Conservation (phyloP, 2,113 vertebrate species). For the Rhinopomastus cyanomelas region DNA sequence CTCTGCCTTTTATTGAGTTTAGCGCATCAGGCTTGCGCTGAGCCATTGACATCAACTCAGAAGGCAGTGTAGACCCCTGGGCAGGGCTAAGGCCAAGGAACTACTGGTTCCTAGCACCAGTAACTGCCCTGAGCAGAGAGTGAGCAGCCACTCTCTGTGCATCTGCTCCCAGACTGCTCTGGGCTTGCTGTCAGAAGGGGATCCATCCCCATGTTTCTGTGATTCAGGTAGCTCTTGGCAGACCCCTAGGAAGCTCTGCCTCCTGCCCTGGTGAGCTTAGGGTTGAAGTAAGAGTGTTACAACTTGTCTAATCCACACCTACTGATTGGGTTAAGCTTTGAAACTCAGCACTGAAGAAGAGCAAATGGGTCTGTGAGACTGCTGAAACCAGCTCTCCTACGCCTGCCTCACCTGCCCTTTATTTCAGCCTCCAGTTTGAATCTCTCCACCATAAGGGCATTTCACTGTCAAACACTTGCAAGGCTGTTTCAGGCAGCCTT, state of each 20-base stretch:
- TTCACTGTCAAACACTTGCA: not conserved
- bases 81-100: not conserved
- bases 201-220: not conserved
- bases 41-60: rapidly evolving
- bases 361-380: not conserved
- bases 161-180: not conserved
- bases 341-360: not conserved
- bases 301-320: not conserved
- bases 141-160: not conserved
- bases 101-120: not conserved
- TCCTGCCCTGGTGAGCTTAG: not conserved
- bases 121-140: not conserved
- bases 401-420: not conserved
- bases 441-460: not conserved
- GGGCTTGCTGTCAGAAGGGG: not conserved
- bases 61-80: not conserved
- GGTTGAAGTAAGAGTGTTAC: not conserved
- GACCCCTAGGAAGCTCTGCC: not conserved
- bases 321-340: not conserved
- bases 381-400: not conserved
- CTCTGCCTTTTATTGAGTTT: not conserved
- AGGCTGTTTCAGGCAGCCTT: not conserved
- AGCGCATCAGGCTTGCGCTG: not conserved
- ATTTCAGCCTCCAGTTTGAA: not conserved
- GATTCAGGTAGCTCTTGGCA: not conserved